Conservation (phyloP, 2,888 invertebrate species). For the Lithophane semibrunnea region DNA sequence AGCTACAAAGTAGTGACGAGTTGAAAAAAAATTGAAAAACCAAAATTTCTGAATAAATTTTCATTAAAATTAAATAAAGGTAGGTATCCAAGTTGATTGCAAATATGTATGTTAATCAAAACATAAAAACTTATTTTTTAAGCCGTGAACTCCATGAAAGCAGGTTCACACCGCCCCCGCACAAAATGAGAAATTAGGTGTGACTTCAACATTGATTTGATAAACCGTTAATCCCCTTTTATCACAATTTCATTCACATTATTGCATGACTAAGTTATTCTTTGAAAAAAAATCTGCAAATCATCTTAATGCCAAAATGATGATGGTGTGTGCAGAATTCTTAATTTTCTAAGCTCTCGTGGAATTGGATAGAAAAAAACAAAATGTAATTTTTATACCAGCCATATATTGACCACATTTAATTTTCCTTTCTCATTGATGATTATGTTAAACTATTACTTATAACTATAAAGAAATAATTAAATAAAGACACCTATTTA, state of each 20-base stretch:
- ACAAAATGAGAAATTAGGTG: constrained; percentile 42
- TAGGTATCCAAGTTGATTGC: constrained; percentile 5
- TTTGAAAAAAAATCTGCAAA: constrained; percentile 48
- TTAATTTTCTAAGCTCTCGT: constrained; percentile 26
- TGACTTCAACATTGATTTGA: constrained; percentile 46
- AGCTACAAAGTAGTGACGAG: not conserved
- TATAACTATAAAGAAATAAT: not conserved
- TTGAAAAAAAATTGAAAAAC: not conserved
- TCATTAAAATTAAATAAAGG: not conserved
- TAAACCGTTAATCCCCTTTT: constrained; percentile 58
- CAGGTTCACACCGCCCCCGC: constrained; percentile 34
- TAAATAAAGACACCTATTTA: not conserved
- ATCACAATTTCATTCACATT: constrained; percentile 47
- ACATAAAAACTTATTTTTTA: constrained; percentile 23
- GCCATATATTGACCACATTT: not conserved
- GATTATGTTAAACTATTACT: not conserved
- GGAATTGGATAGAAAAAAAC: not conserved
- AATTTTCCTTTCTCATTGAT: not conserved
- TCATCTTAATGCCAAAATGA: constrained; percentile 46
- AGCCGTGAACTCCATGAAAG: constrained; percentile 6
- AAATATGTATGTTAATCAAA: constrained; percentile 28
- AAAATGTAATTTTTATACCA: constrained; percentile 9
- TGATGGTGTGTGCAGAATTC: constrained; percentile 19
- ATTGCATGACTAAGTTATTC: constrained; percentile 42
- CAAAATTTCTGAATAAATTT: not conserved